Conservation (phyloP, 2,113 vertebrate genomes). For the Mobula hypostoma region DNA sequence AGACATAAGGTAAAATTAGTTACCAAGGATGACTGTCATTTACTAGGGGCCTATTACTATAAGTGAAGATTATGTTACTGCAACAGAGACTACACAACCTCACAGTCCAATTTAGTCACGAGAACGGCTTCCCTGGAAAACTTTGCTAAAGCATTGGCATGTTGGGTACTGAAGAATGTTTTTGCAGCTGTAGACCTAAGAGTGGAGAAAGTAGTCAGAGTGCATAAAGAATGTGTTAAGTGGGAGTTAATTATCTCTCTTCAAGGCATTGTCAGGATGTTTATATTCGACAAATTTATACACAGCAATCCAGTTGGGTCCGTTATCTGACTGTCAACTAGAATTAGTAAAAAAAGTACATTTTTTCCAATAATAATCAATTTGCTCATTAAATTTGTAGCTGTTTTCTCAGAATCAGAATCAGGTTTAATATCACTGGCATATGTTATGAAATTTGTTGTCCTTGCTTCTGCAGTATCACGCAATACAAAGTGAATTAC, state of each 20-base stretch:
- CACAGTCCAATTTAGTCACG: background rate
- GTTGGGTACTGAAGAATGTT: constrained; percentile 4
- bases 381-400: too few species aligned
- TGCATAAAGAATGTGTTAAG: constrained; percentile 10
- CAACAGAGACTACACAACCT: background rate
- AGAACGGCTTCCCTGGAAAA: background rate
- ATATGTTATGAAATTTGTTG: too few species aligned
- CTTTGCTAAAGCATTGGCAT: background rate
- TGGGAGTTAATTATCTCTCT: constrained; percentile 2
- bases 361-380: background rate
- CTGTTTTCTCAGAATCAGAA: too few species aligned
- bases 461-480: too few species aligned
- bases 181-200: constrained; percentile 16
- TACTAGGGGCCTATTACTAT: background rate
- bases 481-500: too few species aligned
- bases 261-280: constrained; percentile 9
- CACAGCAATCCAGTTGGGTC: background rate
- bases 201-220: background rate
- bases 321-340: background rate
- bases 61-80: background rate
- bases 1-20: background rate
- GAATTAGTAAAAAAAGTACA: background rate
- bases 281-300: background rate
- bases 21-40: background rate
- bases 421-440: too few species aligned